These are phyloP conservation scores for Caenorhabditis sp. DNA, from an alignment of 2,888 invertebrate species.

Conservation along the genomic window DNA sequence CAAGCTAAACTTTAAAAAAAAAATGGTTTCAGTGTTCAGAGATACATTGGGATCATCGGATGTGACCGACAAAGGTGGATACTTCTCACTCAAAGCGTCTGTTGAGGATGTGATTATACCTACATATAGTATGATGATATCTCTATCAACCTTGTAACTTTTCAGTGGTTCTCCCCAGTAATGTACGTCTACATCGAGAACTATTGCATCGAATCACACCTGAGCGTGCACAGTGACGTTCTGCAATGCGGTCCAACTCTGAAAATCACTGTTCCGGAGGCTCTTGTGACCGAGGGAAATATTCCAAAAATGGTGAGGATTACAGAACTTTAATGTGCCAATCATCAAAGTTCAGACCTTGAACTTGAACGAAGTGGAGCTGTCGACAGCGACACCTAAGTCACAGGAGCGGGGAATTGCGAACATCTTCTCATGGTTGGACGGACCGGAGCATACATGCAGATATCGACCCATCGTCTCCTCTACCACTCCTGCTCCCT, in stretches of 20 bases:
- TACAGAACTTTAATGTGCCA: neutral
- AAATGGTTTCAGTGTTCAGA: neutral
- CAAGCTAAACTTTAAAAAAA: too few relatives aligned
- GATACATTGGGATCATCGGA: neutral
- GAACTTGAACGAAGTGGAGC: constrained; percentile 8
- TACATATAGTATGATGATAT: neutral
- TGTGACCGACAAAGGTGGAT: neutral
- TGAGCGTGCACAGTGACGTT: too few relatives aligned
- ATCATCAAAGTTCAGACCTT: constrained; percentile 4
- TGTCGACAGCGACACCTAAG: neutral
- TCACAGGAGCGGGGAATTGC: neutral
- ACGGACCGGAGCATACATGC: too few relatives aligned
- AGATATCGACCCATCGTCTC: too few relatives aligned
- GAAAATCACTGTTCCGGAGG: constrained; percentile 5
- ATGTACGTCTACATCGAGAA: constrained; percentile 12
- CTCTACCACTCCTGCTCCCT: too few relatives aligned
- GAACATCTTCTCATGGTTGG: too few relatives aligned
- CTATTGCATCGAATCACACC: neutral
- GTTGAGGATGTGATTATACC: neutral
- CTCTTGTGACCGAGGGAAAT: constrained; percentile 1
- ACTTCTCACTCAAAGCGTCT: constrained; percentile 3
- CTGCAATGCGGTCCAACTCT: constrained; percentile 7
- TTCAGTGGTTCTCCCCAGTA: neutral
- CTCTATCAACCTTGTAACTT: neutral
- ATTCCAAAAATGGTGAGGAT: neutral